A percentile compares a stretch with the other conserved stretches of the same genome.
phyloP scores from a whole-genome alignment of 2,113 vertebrate genomes.

The Hippopotamus amphibius region DNA sequence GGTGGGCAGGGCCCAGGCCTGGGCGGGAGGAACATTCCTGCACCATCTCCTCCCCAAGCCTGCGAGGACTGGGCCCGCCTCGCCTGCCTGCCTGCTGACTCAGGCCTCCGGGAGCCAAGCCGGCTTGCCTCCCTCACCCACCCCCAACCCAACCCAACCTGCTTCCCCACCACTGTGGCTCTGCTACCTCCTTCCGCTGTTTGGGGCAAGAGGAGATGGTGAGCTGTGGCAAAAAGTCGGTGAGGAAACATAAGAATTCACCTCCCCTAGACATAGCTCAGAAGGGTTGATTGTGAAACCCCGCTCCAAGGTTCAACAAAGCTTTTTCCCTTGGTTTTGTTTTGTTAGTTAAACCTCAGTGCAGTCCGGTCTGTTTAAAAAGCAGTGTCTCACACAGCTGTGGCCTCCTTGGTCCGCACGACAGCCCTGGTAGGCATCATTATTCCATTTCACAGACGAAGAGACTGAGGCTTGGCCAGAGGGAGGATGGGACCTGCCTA shows the following conservation, averaged over 20 bases:
- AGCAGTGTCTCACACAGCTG: neutral
- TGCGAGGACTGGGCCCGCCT: conserved; percentile 60
- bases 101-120: conserved; percentile 68
- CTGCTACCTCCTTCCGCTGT: neutral
- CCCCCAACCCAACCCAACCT: neutral
- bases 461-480: neutral
- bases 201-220: neutral
- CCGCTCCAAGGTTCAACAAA: neutral
- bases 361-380: conserved; percentile 12
- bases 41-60: conserved; percentile 25
- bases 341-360: neutral
- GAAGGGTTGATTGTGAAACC: conserved; percentile 12
- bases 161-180: neutral
- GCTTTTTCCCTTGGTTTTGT: neutral
- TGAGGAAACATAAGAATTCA: neutral
- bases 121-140: neutral
- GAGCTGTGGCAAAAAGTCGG: neutral
- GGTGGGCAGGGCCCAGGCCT: conserved; percentile 42
- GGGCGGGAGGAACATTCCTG: conserved; percentile 72
- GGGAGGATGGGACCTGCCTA: neutral
- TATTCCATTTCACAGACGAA: neutral
- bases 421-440: neutral
- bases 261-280: neutral
- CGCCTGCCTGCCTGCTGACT: conserved; percentile 63
- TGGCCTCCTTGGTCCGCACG: neutral